Evolutionary conservation across 2,113 vertebrate species (phyloP), one percentile per base, ranked within the genome.

Genomic region (Phalacrocorax brasilianus): DNA sequence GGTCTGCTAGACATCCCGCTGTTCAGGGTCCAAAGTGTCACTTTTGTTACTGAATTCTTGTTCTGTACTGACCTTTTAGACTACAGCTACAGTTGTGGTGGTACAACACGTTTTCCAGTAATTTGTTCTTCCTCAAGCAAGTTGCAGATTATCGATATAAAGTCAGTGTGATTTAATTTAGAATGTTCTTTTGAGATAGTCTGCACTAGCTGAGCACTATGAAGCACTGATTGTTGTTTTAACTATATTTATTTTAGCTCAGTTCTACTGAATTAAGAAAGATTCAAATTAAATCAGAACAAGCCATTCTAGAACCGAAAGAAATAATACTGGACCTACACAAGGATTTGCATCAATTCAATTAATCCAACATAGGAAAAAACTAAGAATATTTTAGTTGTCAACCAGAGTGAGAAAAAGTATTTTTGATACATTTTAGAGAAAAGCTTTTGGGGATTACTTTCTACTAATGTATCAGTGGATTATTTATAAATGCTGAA

Each of bases 401-500:
- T 45, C 20, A 27, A 65, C 23, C 14, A 82, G 55, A 87, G 32
- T n/a, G 26, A 68, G n/a, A 30, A 92, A 47, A 91, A 53, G 7
- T n/a, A 17, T 28, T 80, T 88, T 84, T 79, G 12, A 61, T 75
- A 8, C 8, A 61, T 89, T 92, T 89, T 62, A 92, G 55, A 74
- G 38, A 71, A 89, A 91, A 85, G 7, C 11, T 82, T 88, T 73
- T 35, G 59, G 45, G 45, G 19, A 26, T 81, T 92, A 47, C 49
- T 73, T 75, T 79, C 77, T 89, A 50, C 53, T 85, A 94, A 72
- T 76, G 53, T 58, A 85, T 93, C 81, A 79, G 58, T 83, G 67
- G 95, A 91, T 96, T 95, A 96, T 78, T 94, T 95, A 38, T 96
- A 96, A 96, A 96, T 73, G 66, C 49, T 89, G 85, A 62, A 96